Evolutionary conservation across 2,888 invertebrate species (phyloP).

Genomic region (Drosophila austrosaltans): DNA sequence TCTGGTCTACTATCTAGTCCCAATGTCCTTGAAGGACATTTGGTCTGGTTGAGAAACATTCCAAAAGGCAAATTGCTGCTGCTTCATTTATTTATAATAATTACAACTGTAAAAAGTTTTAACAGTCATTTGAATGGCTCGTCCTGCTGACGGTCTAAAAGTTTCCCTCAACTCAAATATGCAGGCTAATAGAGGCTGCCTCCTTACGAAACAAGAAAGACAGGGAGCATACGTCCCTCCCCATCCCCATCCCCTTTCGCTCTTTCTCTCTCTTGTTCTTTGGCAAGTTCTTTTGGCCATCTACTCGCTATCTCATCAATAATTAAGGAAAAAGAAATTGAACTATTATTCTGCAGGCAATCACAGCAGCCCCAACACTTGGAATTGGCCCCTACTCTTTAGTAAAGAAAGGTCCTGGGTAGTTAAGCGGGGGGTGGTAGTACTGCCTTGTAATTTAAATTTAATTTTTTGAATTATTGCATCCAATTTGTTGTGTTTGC

Average conservation of each 20-base stretch:
- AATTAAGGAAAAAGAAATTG: conserved; percentile 55
- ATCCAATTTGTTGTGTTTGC: conserved; percentile 34
- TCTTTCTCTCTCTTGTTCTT: neutral
- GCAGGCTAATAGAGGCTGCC: conserved; percentile 67
- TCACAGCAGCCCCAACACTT: conserved; percentile 4
- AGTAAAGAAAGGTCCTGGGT: too few species aligned
- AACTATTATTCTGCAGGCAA: conserved; percentile 44
- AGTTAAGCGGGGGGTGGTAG: neutral
- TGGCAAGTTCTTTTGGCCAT: neutral
- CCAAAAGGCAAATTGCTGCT: conserved; percentile 65
- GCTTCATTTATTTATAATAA: conserved; percentile 79
- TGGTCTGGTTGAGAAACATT: conserved; percentile 26
- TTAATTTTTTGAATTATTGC: conserved; percentile 51
- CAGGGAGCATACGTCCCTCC: too few species aligned
- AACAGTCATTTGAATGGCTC: conserved; percentile 65
- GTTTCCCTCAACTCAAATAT: conserved; percentile 56
- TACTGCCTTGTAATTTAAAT: conserved; percentile 37
- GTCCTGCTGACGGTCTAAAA: conserved; percentile 47
- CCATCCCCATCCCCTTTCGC: neutral
- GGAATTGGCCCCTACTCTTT: too few species aligned
- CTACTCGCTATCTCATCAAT: conserved; percentile 32
- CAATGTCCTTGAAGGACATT: neutral
- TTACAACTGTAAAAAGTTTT: conserved; percentile 74
- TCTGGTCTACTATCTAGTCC: neutral
- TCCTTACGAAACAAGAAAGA: too few species aligned